Percentiles rank a stretch among this genome's conserved stretches.
Conservation (phyloP, 2,797 vertebrate species). For the Leuciscus waleckii region DNA sequence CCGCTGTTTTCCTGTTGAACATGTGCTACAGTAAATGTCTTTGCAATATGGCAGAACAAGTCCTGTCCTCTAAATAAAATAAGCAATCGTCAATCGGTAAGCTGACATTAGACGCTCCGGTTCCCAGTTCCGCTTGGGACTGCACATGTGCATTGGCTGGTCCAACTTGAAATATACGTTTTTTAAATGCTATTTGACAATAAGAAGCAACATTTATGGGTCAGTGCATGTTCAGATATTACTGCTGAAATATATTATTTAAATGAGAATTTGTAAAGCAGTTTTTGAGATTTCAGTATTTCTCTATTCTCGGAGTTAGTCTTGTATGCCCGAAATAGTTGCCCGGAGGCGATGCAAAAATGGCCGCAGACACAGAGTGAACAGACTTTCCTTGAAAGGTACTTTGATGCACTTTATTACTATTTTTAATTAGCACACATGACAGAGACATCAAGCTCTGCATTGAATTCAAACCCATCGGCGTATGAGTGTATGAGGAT, state of each 20-base stretch:
- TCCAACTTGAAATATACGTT: background rate
- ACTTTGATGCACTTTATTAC: conserved; percentile 30
- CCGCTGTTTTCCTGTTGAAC: no score
- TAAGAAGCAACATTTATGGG: background rate
- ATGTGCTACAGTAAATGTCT: background rate
- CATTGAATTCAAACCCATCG: conserved; percentile 7
- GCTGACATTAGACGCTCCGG: background rate
- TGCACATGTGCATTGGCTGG: background rate
- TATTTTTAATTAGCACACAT: conserved; percentile 28
- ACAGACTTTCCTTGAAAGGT: conserved; percentile 7
- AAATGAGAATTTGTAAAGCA: background rate
- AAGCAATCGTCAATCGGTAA: background rate
- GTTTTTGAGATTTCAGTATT: background rate
- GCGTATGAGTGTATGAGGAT: conserved; percentile 24
- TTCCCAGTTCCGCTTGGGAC: background rate
- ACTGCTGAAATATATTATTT: background rate
- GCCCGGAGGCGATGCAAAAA: conserved; percentile 3
- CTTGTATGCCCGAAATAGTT: background rate
- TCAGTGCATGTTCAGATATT: background rate
- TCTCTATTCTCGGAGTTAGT: background rate
- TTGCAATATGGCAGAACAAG: background rate
- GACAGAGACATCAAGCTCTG: conserved; percentile 12
- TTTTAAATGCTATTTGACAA: background rate
- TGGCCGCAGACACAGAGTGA: background rate
- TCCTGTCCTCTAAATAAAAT: background rate